These are phyloP conservation scores for Alauda arvensis DNA, from an alignment of 2,797 vertebrate genomes.

Conservation along the genomic window DNA sequence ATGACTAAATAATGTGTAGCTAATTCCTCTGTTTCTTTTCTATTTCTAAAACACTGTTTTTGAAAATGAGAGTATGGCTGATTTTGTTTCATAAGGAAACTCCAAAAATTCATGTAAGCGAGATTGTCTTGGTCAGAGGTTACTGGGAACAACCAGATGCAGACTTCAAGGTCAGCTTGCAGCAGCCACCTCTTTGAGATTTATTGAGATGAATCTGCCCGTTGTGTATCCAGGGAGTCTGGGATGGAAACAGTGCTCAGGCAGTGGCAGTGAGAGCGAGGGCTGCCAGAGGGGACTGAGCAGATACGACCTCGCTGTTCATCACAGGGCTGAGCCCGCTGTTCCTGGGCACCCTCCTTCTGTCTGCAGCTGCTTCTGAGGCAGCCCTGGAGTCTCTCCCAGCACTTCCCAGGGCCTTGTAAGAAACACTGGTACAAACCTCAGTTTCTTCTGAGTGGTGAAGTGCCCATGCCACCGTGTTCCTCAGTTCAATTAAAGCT, in stretches of 20 bases:
- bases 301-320: neutral
- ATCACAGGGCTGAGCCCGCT: accelerated
- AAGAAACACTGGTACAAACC: no score
- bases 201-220: neutral
- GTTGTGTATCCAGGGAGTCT: neutral
- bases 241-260: neutral
- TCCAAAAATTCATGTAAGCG: neutral
- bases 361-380: neutral
- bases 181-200: neutral
- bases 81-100: neutral
- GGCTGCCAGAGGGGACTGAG: neutral
- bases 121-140: neutral
- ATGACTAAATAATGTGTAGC: neutral
- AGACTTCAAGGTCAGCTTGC: neutral
- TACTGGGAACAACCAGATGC: neutral
- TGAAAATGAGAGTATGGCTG: neutral
- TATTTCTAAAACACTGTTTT: neutral
- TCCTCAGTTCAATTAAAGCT: neutral
- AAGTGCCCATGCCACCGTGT: neutral
- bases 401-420: accelerated
- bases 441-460: neutral
- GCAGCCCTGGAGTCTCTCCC: neutral
- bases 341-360: neutral
- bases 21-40: neutral
- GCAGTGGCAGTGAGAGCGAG: neutral